Base-by-base conservation (phyloP, 1,140 invertebrate genomes). In the Cydia pomonella region DNA sequence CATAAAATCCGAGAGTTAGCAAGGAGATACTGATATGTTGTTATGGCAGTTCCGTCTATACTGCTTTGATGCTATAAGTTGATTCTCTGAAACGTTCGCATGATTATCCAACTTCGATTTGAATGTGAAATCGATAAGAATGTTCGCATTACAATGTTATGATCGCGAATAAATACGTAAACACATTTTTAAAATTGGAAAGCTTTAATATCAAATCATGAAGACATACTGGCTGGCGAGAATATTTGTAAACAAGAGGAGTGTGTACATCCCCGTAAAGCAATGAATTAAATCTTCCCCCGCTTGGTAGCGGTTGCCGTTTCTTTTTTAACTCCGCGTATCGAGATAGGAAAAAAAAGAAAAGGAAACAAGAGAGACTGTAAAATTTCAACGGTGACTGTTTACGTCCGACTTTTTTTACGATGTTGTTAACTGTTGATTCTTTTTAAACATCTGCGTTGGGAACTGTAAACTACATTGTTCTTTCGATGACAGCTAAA, bases 361-460 rank as follows among this genome's bases (percentile, higher is more conserved):
- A 80, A 72, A 80, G 81, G 76, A 84, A 89, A 87, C 82, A 87
- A 84, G 84, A 88, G 85, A 85, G 88, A 91, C 84, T 90, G 90
- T 89, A 88, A 90, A 92, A 84, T 86, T 91, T 90, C 87, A 88
- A 89, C 88, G 86, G 86, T 86, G 78, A 82, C 86, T 90, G 90
- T 91, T 91, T 88, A 91, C 84, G 80, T 83, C 81, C 82, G 82
- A 84, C 82, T 84, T 88, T 90, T 89, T 91, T 92, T 92, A 92
- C 90, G 90, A 90, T 83, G 87, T 82, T 85, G 88, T 92, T 90
- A 89, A 90, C 88, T 89, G 90, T 91, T 90, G 89, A 89, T 90
- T 92, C 89, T 92, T 92, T 91, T 88, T 89, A 92, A 91, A 92
- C 90, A 92, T 91, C 89, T 91, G 86, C 82, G 84, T 85, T 82